phyloP scores from a whole-genome alignment of 2,888 invertebrate genomes.

The Smittia sp. region DNA sequence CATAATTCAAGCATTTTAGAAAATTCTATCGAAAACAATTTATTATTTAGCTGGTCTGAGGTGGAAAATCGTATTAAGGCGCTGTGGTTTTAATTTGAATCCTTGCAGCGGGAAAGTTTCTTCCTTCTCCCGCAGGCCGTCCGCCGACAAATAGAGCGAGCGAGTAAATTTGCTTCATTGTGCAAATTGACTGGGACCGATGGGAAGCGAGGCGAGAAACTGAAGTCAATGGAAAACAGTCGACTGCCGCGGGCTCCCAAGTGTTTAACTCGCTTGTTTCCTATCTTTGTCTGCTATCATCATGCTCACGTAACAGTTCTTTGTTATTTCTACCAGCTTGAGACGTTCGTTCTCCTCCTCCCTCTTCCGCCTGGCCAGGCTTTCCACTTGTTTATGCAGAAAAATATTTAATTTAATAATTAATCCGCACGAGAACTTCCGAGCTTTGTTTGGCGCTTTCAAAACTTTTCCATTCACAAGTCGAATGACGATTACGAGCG shows the following conservation, averaged over 20 bases:
- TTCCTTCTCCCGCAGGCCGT: background rate
- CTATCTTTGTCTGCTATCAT: too few relatives aligned
- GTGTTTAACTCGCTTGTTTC: background rate
- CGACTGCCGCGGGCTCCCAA: background rate
- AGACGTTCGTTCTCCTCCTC: too few relatives aligned
- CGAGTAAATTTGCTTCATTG: background rate
- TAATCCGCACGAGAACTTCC: too few relatives aligned
- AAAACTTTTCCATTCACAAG: too few relatives aligned
- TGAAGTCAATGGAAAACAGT: background rate
- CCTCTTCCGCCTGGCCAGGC: too few relatives aligned
- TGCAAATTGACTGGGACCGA: background rate
- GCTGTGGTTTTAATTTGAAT: background rate
- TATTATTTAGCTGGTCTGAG: slow-evolving; percentile 1
- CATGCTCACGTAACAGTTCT: too few relatives aligned
- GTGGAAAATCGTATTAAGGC: background rate
- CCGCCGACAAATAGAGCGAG: background rate
- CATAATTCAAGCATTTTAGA: slow-evolving; percentile 21
- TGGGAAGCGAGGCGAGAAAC: background rate
- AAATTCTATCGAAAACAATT: slow-evolving; percentile 10
- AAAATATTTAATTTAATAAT: too few relatives aligned
- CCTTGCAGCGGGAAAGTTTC: too few relatives aligned
- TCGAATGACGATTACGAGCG: too few relatives aligned
- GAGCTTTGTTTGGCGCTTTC: too few relatives aligned
- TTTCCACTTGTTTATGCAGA: too few relatives aligned
- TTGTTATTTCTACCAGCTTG: too few relatives aligned